Evolutionary conservation across 53 echinoderm and acorn worm genomes (phyloP).

Genomic region (Stichopus horrens): DNA sequence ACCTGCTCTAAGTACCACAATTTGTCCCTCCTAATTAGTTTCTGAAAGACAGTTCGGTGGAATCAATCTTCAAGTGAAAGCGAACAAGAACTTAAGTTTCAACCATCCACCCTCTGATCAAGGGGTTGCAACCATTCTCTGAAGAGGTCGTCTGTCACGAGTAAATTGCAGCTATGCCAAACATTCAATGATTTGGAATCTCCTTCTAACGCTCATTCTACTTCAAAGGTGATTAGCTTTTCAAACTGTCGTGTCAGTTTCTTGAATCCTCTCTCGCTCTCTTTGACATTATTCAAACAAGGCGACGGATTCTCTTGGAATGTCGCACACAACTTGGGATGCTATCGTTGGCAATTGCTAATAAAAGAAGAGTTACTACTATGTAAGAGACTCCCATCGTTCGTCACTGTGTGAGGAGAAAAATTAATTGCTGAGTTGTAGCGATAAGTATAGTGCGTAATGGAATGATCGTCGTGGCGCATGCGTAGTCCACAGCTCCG

Average conservation of each 20-base stretch:
- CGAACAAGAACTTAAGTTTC: neutral
- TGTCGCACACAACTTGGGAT: neutral
- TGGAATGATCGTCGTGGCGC: neutral
- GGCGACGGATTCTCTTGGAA: neutral
- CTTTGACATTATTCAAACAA: neutral
- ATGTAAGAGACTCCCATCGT: neutral
- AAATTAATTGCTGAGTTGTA: conserved; percentile 13
- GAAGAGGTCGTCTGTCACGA: conserved; percentile 14
- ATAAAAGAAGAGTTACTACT: conserved; percentile 6
- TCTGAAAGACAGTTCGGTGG: conserved; percentile 5
- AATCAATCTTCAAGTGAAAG: conserved; percentile 18
- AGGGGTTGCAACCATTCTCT: neutral
- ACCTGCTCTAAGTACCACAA: conserved; percentile 6
- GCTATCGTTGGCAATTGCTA: neutral
- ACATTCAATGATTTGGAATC: conserved; percentile 15
- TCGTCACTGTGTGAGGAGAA: neutral
- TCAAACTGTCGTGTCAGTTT: neutral
- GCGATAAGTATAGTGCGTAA: neutral
- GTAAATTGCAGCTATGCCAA: conserved; percentile 24
- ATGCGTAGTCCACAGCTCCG: too few relatives aligned
- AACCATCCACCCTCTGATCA: conserved; percentile 3
- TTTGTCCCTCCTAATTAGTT: conserved; percentile 35
- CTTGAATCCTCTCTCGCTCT: neutral
- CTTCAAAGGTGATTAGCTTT: neutral
- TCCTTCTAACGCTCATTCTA: neutral